phyloP scores from a whole-genome alignment of 2,113 vertebrate genomes.

The Eulemur rufifrons region DNA sequence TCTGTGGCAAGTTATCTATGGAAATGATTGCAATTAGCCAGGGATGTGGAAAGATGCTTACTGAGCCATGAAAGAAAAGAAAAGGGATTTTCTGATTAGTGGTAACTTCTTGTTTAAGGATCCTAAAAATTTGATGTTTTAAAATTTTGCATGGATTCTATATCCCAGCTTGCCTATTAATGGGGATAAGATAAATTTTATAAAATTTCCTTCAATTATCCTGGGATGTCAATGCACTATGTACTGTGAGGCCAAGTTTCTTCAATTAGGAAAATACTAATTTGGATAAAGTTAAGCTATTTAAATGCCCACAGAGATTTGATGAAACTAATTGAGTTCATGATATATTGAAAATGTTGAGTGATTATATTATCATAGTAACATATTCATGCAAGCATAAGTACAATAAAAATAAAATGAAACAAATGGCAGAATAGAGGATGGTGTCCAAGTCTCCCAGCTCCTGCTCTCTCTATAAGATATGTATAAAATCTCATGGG shows the following conservation, averaged over 20 bases:
- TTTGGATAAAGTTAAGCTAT: conserved; percentile 56
- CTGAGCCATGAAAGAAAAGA: not conserved
- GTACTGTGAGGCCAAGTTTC: not conserved
- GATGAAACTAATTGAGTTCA: conserved; percentile 56
- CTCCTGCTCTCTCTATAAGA: not conserved
- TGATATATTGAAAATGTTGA: conserved; percentile 58
- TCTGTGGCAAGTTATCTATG: conserved; percentile 68
- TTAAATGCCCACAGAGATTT: conserved; percentile 57
- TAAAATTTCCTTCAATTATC: conserved; percentile 15
- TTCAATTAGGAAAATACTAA: conserved; percentile 50
- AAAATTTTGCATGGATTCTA: not conserved
- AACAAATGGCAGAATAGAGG: not conserved
- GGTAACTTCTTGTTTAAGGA: not conserved
- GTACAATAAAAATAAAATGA: conserved; percentile 22
- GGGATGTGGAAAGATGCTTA: conserved; percentile 36
- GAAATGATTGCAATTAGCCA: conserved; percentile 69
- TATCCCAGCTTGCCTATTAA: conserved; percentile 28
- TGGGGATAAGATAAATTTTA: conserved; percentile 40
- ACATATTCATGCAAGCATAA: not conserved
- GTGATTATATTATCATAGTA: conserved; percentile 53
- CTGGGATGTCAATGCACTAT: not conserved
- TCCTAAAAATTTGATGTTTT: not conserved
- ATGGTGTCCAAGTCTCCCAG: not conserved
- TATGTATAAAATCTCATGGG: not conserved
- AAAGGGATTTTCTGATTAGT: not conserved